phyloP scores from a whole-genome alignment of 1,140 invertebrate species.

The Brachionus asplanchnoidis region DNA sequence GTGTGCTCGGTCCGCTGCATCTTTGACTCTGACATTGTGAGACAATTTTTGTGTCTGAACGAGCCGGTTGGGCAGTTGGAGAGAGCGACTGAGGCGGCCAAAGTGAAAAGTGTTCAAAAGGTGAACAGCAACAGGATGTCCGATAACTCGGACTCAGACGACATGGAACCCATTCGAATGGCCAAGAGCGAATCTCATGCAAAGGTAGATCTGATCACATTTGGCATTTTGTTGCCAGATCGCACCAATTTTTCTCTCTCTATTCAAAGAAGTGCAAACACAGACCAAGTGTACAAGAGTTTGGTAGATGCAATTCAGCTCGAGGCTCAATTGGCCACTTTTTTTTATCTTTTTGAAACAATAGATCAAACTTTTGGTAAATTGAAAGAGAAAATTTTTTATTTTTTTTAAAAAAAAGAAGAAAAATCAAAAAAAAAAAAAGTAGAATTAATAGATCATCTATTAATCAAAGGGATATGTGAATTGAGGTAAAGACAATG shows the following conservation, averaged over 20 bases:
- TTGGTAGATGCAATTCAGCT: slow-evolving; percentile 79
- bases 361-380: slow-evolving; percentile 90
- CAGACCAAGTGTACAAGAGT: slow-evolving; percentile 55
- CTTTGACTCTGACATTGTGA: slow-evolving; percentile 91
- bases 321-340: slow-evolving; percentile 72
- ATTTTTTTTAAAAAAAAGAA: no score
- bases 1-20: slow-evolving; percentile 95
- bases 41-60: slow-evolving; percentile 72
- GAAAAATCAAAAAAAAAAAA: no score
- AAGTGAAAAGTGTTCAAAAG: not conserved
- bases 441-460: no score
- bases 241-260: slow-evolving; percentile 62
- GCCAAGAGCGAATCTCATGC: not conserved
- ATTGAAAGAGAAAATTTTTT: no score
- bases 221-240: slow-evolving; percentile 62
- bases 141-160: not conserved
- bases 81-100: not conserved
- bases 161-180: not conserved
- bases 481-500: no score
- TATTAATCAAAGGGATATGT: no score
- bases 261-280: not conserved
- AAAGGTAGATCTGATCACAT: not conserved
- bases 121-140: not conserved
- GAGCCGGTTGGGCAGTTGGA: not conserved
- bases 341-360: slow-evolving; percentile 96